Percentiles rank a stretch among this genome's conserved stretches.
Conservation (phyloP, 1,140 invertebrate species). For the Triops longicaudatus region DNA sequence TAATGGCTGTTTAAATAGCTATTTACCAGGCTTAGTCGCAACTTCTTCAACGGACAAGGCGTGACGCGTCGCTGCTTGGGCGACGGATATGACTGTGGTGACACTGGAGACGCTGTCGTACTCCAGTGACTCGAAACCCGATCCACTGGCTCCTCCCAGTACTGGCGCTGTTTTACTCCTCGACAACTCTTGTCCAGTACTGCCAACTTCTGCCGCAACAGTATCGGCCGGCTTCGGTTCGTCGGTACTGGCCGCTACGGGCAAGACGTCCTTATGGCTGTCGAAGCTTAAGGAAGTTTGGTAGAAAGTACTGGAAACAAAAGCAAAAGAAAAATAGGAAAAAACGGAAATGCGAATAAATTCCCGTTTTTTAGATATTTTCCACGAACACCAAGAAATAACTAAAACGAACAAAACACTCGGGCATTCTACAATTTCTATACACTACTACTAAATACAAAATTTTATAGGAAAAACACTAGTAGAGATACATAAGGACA, state of each 20-base stretch:
- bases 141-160: not conserved
- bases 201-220: not conserved
- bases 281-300: not conserved
- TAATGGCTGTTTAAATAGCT: too few species aligned
- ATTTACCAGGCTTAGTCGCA: not conserved
- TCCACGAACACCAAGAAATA: too few species aligned
- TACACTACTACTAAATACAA: too few species aligned
- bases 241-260: not conserved
- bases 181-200: not conserved
- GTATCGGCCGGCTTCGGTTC: not conserved
- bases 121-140: not conserved
- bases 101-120: not conserved
- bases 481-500: too few species aligned
- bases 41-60: not conserved
- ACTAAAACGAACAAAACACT: too few species aligned
- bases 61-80: not conserved
- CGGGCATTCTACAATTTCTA: too few species aligned
- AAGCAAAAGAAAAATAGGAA: too few species aligned
- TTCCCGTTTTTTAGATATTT: too few species aligned
- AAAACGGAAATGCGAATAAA: too few species aligned
- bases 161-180: not conserved
- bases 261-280: not conserved
- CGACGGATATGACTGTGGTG: not conserved
- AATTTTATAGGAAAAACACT: too few species aligned
- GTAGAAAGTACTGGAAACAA: not conserved